phyloP scores from a whole-genome alignment of 1,140 invertebrate genomes.

The Zophobas morio region DNA sequence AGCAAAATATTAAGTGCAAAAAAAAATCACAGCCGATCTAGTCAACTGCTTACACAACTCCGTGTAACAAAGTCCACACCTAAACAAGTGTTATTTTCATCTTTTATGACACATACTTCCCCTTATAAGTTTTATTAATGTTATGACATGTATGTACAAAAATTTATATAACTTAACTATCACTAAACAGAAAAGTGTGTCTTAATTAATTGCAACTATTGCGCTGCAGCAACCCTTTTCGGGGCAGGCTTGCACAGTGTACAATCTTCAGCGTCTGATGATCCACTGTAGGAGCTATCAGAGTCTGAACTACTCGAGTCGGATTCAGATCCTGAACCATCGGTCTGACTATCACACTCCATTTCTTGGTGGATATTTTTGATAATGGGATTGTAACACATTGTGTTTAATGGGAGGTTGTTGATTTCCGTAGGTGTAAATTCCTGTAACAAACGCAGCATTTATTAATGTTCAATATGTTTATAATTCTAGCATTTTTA shows the following conservation, averaged over 20 bases:
- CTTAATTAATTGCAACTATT: background rate
- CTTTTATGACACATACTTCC: no score
- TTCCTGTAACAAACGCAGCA: constrained; percentile 65
- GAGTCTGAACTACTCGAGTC: constrained; percentile 66
- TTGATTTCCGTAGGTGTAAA: constrained; percentile 79
- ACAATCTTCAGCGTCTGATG: constrained; percentile 73
- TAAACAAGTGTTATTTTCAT: no score
- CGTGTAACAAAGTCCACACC: no score
- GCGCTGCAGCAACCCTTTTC: constrained; percentile 20
- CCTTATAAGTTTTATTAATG: no score
- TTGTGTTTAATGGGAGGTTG: constrained; percentile 93
- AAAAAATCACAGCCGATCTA: no score
- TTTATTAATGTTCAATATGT: background rate
- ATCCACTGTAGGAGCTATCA: constrained; percentile 65
- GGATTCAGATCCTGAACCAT: constrained; percentile 72
- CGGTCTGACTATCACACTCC: constrained; percentile 69
- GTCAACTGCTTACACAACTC: no score
- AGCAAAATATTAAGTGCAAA: no score
- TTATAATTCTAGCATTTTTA: background rate
- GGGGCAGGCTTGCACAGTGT: constrained; percentile 67
- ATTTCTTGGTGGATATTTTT: constrained; percentile 66
- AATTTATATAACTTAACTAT: background rate
- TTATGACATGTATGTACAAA: background rate
- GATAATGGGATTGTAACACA: constrained; percentile 79
- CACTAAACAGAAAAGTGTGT: constrained; percentile 14